phyloP scores from a whole-genome alignment of 2,797 vertebrate species.

The Leontopithecus rosalia region DNA sequence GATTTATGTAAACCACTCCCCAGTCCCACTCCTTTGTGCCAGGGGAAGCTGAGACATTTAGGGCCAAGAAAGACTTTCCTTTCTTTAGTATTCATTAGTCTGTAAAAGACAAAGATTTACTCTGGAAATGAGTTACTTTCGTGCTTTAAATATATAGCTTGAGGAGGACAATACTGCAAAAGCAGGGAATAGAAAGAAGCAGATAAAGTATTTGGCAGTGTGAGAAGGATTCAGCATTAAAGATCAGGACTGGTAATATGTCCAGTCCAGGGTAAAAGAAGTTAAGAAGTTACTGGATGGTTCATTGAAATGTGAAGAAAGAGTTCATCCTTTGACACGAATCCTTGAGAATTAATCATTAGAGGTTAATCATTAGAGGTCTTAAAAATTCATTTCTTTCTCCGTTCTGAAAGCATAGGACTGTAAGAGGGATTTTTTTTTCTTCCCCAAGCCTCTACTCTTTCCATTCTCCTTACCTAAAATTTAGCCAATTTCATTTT shows the following conservation, averaged over 20 bases:
- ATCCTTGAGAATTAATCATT: neutral
- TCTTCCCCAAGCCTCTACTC: neutral
- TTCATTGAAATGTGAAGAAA: neutral
- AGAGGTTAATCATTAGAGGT: neutral
- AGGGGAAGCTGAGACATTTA: neutral
- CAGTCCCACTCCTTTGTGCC: neutral
- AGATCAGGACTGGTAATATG: accelerated
- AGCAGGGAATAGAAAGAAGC: neutral
- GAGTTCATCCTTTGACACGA: neutral
- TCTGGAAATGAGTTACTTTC: neutral
- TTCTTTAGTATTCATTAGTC: neutral
- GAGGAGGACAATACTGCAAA: neutral
- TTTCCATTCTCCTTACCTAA: neutral
- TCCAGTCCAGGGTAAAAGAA: neutral
- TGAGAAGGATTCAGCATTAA: neutral
- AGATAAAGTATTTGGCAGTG: accelerated
- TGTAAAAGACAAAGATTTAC: neutral
- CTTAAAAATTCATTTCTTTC: neutral
- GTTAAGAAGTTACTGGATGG: neutral
- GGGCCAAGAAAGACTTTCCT: neutral
- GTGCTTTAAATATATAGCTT: neutral
- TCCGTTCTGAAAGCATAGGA: neutral
- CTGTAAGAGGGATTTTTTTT: neutral
- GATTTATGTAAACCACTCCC: neutral
- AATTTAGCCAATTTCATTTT: slow-evolving; percentile 16